Evolutionary conservation across 1,140 invertebrate species (phyloP), one percentile per base, ranked within the genome.

Genomic region (Samia ricini): DNA sequence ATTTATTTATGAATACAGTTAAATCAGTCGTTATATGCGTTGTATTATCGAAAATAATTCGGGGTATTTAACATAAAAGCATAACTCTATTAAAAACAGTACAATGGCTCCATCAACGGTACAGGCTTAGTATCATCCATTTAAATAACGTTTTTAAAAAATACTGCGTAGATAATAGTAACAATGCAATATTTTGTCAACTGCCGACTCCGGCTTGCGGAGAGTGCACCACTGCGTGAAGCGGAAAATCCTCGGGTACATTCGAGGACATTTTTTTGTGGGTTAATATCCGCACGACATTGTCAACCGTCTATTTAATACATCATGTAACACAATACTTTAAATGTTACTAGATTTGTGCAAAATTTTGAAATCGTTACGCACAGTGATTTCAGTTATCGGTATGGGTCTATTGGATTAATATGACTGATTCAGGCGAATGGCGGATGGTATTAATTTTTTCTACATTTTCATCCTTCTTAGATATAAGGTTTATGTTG

Each of bases 161-260:
- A 90, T 90, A 90, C 83, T 75, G 74, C 68, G 76, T 74, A 83
- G 81, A 90, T 90, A 90, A 90, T 90, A 88, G 85, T 85, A 83
- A 90, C 88, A 90, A 90, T 89, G 78, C 84, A 88, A 90, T 90
- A 90, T 90, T 90, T 89, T 90, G 88, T 90, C 88, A 90, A 90
- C 88, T 90, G 88, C 77, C 83, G 79, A 81, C 76, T 81, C 73
- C 72, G 79, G 73, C 61, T 76, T 76, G 73, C 72, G 79, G 75
- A 75, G 87, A 89, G 88, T 85, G 83, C 88, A 89, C 71, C 72
- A 73, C 80, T 83, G 83, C 88, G 86, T 90, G 86, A 90, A 90
- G 88, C 88, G 86, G 86, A 89, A 90, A 90, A 90, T 90, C 88
- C 88, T 89, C 83, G 85, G 85, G 85, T n/a, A 85, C 82, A 79